Evolutionary conservation across 2,113 vertebrate genomes (phyloP), one percentile per base, ranked within the genome.

Genomic region (Mesembrinibis cayennensis): DNA sequence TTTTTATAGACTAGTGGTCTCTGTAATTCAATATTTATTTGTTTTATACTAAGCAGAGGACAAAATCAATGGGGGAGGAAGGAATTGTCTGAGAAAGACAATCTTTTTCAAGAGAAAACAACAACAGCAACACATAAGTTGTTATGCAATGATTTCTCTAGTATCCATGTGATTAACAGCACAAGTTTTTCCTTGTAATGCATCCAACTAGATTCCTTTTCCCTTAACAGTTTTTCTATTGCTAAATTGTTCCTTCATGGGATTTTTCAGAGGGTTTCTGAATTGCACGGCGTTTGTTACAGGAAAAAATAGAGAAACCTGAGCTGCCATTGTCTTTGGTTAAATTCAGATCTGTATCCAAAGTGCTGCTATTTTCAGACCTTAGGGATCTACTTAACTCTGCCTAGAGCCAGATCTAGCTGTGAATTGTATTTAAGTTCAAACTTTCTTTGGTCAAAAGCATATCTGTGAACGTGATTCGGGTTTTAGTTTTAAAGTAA

Each of bases 151-250:
- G 74, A 56, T 90, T 95, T 91, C 73, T 72, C 40, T 74, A 72
- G 40, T 61, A 91, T 82, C 36, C 82, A 69, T 73, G 69, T 96
- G 74, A 96, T 94, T 94, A 95, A 92, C 77, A 87, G 11, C 95
- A 95, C 49, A 94, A 94, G 81, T 76, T 97, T 96, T 94, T 76
- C 87, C 95, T 93, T 93, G 83, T 82, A 79, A 87, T 62, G 53
- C 7, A 12, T 94, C 82, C 93, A 95, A 16, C 71, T 72, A 59
- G 71, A 89, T 93, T 92, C 56, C 34, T 95, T 89, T 91, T 90
- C 65, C 50, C 80, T 82, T 77, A 72, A 74, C 30, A 69, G 36
- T 52, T 87, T 95, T 89, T 77, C 14, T 93, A 2, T 52, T 81
- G 58, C 59, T 83, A 44, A 79, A n/a, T 55, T 70, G n/a, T 52